A percentile compares a stretch with the other conserved stretches of the same genome.
These are phyloP conservation scores for Peribatodes rhomboidaria DNA, from an alignment of 2,888 invertebrate species.

Conservation along the genomic window DNA sequence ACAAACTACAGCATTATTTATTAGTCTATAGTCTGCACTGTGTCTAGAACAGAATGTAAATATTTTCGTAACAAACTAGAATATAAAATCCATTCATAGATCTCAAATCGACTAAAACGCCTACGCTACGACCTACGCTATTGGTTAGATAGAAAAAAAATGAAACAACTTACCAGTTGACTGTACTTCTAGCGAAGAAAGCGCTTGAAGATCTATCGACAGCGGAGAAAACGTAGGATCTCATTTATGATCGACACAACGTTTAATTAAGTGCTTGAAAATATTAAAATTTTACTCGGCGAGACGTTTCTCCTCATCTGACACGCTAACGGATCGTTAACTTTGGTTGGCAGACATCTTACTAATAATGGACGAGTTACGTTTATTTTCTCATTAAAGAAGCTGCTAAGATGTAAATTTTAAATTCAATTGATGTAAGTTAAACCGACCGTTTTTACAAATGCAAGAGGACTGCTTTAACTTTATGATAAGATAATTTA, in stretches of 20 bases:
- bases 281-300: constrained; percentile 59
- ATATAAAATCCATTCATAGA: neutral
- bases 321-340: constrained; percentile 61
- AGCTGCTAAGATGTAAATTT: neutral
- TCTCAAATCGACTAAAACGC: neutral
- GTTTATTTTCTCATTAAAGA: constrained; percentile 21
- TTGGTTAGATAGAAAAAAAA: too few species aligned
- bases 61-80: neutral
- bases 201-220: constrained; percentile 31
- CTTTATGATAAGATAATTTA: too few species aligned
- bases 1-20: neutral
- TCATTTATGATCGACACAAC: constrained; percentile 50
- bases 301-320: constrained; percentile 51
- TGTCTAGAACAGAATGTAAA: neutral
- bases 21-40: neutral
- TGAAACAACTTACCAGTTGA: constrained; percentile 4
- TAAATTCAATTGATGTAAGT: neutral
- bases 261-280: constrained; percentile 57
- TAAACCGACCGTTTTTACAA: neutral
- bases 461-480: neutral
- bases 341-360: constrained; percentile 30
- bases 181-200: constrained; percentile 26
- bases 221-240: constrained; percentile 54
- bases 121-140: neutral
- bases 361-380: constrained; percentile 16